A percentile compares a stretch with the other conserved stretches of the same genome.
Conservation (phyloP, 2,797 vertebrate genomes). For the Tamandua tetradactyla region DNA sequence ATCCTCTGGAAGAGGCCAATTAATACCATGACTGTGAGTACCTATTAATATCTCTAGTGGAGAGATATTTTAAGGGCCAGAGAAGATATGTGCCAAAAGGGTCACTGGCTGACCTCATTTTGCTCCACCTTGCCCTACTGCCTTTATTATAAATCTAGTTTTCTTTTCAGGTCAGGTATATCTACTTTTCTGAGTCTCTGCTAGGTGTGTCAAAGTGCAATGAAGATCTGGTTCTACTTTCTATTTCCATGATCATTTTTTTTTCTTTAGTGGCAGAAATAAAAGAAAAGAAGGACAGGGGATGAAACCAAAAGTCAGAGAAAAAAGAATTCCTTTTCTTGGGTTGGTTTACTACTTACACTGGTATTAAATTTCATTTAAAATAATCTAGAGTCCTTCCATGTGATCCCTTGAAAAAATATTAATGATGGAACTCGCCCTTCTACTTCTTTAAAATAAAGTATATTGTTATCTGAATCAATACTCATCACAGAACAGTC, state of each 20-base stretch:
- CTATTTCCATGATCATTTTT: not conserved
- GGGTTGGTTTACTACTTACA: not conserved
- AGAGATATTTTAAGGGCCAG: not conserved
- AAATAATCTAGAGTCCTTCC: not conserved
- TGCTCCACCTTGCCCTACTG: not conserved
- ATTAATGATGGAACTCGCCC: not conserved
- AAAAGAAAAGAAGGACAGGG: not conserved
- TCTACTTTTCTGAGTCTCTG: constrained; percentile 25
- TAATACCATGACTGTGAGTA: not conserved
- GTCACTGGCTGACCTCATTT: not conserved
- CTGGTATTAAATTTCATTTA: not conserved
- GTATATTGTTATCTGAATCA: constrained; percentile 2
- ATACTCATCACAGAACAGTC: not conserved
- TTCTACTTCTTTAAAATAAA: constrained; percentile 15
- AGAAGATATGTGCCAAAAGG: not conserved
- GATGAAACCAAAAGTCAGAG: not conserved
- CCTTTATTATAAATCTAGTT: not conserved
- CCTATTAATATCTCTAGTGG: not conserved
- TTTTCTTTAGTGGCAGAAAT: not conserved
- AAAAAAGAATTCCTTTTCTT: not conserved
- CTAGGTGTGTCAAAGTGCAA: not conserved
- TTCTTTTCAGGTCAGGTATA: not conserved
- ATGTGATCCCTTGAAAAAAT: not conserved
- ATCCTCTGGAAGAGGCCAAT: not conserved
- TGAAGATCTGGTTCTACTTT: not conserved